Percentiles rank a stretch among this genome's conserved stretches.
Evolutionary conservation across 1,140 invertebrate genomes (phyloP).

Genomic region (Drosophila albomicans): DNA sequence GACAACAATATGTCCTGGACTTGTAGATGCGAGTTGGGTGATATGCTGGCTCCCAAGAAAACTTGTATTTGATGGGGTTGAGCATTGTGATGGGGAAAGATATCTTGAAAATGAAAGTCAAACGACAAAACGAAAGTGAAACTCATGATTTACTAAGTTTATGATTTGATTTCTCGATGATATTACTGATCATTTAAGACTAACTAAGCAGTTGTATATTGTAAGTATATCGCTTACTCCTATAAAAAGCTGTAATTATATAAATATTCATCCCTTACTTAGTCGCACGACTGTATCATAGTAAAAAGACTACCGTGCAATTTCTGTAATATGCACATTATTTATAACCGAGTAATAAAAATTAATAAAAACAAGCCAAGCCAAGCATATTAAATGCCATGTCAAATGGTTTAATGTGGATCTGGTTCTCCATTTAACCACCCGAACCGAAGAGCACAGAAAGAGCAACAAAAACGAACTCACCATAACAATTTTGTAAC

Average conservation of each 20-base stretch:
- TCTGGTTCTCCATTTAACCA: slow-evolving; percentile 51
- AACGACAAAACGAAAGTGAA: too few species aligned
- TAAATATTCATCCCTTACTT: too few species aligned
- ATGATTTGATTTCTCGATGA: too few species aligned
- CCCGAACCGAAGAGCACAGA: slow-evolving; percentile 27
- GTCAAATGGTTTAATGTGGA: slow-evolving; percentile 78
- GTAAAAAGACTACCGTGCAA: neutral
- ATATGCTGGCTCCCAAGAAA: slow-evolving; percentile 21
- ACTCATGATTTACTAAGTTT: too few species aligned
- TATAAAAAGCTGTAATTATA: too few species aligned
- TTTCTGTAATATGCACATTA: slow-evolving; percentile 33
- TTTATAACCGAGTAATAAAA: slow-evolving; percentile 70
- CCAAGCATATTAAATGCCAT: slow-evolving; percentile 77
- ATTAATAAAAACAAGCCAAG: slow-evolving; percentile 76
- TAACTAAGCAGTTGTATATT: too few species aligned
- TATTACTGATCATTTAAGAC: too few species aligned
- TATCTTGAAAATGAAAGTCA: neutral
- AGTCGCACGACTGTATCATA: neutral
- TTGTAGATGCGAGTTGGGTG: slow-evolving; percentile 52
- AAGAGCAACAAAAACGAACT: slow-evolving; percentile 31
- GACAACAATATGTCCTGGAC: slow-evolving; percentile 79
- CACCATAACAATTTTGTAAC: slow-evolving; percentile 75
- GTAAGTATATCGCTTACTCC: too few species aligned
- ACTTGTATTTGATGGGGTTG: neutral
- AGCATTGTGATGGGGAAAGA: neutral